Evolutionary conservation across 2,888 invertebrate genomes (phyloP).

Genomic region (Apotomis betuletana): DNA sequence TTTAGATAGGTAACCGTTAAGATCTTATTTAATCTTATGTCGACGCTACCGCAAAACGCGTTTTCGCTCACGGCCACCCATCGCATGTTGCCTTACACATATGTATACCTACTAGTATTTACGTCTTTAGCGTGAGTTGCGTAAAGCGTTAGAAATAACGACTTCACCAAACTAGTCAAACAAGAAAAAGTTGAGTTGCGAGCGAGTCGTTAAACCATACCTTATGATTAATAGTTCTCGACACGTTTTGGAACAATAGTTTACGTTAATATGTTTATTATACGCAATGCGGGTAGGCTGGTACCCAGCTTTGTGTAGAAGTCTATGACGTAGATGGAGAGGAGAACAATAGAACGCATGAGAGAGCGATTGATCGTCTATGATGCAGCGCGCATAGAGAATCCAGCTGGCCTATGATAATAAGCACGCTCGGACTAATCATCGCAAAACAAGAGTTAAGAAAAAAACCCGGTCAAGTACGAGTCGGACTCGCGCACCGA

Average conservation of each 20-base stretch:
- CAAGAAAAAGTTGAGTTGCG: constrained; percentile 2
- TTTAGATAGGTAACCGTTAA: too few relatives aligned
- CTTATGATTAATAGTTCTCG: constrained; percentile 22
- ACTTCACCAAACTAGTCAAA: constrained; percentile 22
- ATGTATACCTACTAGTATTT: constrained; percentile 1
- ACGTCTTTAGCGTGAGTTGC: constrained; percentile 19
- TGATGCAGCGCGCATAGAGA: too few relatives aligned
- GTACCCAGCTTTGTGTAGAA: too few relatives aligned
- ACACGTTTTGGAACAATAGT: constrained; percentile 22
- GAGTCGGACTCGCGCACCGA: too few relatives aligned
- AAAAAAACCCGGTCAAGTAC: too few relatives aligned
- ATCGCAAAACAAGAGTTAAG: too few relatives aligned
- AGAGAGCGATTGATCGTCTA: too few relatives aligned
- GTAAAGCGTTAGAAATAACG: constrained; percentile 23
- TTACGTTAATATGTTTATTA: not conserved
- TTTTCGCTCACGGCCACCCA: constrained; percentile 20
- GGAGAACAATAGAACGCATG: too few relatives aligned
- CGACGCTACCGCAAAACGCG: not conserved
- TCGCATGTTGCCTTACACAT: constrained; percentile 14
- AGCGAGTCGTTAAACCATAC: not conserved
- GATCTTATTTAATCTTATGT: not conserved
- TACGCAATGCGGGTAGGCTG: constrained; percentile 19
- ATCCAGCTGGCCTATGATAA: too few relatives aligned
- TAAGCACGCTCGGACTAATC: too few relatives aligned
- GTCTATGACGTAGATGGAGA: too few relatives aligned